A percentile compares a stretch with the other conserved stretches of the same genome.
Conservation (phyloP, 2,797 vertebrate species). For the Mustela erminea region DNA sequence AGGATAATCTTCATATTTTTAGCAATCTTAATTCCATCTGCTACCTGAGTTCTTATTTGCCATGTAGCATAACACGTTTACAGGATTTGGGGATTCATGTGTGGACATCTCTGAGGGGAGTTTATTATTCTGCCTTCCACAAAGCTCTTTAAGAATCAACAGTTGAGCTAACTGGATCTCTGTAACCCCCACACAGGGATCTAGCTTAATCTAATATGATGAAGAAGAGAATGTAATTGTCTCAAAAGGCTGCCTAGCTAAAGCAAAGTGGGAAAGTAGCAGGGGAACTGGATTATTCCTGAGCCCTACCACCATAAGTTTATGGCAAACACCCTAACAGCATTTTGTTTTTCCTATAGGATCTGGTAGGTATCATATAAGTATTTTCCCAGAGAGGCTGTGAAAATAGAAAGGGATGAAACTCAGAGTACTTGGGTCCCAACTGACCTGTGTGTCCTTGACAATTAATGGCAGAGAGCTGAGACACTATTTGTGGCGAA, state of each 20-base stretch:
- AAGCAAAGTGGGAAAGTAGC: not conserved
- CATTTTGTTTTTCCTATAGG: not conserved
- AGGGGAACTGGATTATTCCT: not conserved
- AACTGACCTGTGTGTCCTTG: not conserved
- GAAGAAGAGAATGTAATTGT: not conserved
- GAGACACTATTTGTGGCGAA: not conserved
- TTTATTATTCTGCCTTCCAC: not conserved
- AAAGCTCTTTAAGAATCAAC: not conserved
- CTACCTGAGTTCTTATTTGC: not conserved
- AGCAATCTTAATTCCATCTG: not conserved
- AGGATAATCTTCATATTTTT: not conserved
- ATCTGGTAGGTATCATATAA: not conserved
- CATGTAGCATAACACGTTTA: not conserved
- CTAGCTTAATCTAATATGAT: not conserved
- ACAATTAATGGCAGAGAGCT: not conserved
- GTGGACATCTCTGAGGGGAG: not conserved
- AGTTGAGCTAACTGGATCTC: not conserved
- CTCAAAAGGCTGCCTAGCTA: not conserved
- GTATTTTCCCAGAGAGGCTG: not conserved
- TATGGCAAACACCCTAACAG: not conserved
- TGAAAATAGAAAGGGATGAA: not conserved
- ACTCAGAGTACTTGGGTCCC: not conserved
- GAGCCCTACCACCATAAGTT: not conserved
- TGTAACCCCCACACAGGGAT: not conserved
- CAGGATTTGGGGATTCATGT: not conserved